Evolutionary conservation across 1,140 invertebrate genomes (phyloP), one percentile per base, ranked within the genome.

Genomic region (Muscidifurax raptorellus): DNA sequence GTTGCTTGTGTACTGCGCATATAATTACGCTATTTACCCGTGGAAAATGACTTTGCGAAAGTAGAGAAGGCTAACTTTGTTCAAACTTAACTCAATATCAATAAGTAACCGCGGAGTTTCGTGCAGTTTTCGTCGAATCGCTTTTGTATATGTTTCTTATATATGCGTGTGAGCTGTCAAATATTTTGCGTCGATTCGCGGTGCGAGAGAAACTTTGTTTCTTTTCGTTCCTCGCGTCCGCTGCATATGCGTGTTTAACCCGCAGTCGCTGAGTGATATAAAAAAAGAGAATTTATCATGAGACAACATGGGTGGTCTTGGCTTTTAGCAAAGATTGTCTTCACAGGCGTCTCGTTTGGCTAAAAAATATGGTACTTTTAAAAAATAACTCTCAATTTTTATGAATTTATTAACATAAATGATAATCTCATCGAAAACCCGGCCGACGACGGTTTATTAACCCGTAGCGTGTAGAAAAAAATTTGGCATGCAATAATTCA

Each of bases 231-330:
- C 66, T 30, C 9, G 9, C 28, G 59, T 18, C 59, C 59, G 59
- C 66, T 69, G 30, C 22, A 32, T 18, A 18, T 30, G 71, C 15
- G 27, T 59, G 18, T 83, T 77, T 47, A 22, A 13, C 27, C 10
- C 59, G 22, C 25, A n/a, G 28, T 9, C 32, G 30, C 13, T 47
- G 82, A 15, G 52, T 59, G 22, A 40, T 79, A 78, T 79, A 83
- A 83, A 83, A n/a, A 79, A 72, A 18, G 32, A 2, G 40, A 77
- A 83, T 77, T 77, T 36, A 83, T 83, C 67, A n/a, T n/a, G n/a
- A 64, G 44, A 4, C 81, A 1, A 32, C 64, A 30, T 83, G 81
- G 81, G 81, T 83, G 81, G 81, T 32, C 81, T 47, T 47, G n/a
- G 67, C 66, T 64, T 76, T 82, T 4, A 27, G 10, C 25, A 18